phyloP scores from a whole-genome alignment of 2,888 invertebrate genomes.

The Nesidiocoris tenuis region DNA sequence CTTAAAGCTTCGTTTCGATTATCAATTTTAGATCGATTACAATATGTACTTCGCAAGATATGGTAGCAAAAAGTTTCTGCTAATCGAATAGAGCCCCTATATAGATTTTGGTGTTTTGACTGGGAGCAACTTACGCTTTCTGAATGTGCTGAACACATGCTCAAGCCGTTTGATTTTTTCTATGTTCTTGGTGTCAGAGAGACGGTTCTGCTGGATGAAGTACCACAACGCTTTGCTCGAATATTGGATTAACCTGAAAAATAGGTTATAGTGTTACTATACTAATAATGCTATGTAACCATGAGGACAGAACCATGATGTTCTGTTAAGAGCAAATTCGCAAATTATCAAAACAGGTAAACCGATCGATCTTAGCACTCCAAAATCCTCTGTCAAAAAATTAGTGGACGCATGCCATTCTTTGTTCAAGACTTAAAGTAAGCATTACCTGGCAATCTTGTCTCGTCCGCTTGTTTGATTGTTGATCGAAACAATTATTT shows the following conservation, averaged over 20 bases:
- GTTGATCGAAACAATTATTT: slow-evolving; percentile 19
- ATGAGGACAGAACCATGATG: not conserved
- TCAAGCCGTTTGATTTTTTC: slow-evolving; percentile 41
- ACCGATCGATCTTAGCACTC: not conserved
- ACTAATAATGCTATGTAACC: not conserved
- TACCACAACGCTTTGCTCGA: slow-evolving; percentile 37
- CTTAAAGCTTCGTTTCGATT: no score
- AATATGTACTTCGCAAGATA: no score
- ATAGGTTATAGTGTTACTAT: no score
- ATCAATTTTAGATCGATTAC: no score
- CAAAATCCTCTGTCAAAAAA: no score
- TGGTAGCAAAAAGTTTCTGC: no score
- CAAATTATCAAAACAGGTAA: not conserved
- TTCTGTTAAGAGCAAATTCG: not conserved
- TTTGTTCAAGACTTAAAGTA: no score
- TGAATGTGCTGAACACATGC: slow-evolving; percentile 35
- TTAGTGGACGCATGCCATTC: no score
- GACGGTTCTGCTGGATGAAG: slow-evolving; percentile 19
- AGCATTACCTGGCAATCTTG: slow-evolving; percentile 36
- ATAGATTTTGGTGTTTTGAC: no score
- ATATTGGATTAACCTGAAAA: slow-evolving; percentile 39
- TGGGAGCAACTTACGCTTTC: slow-evolving; percentile 42
- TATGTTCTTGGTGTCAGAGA: slow-evolving; percentile 20
- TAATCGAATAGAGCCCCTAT: no score
- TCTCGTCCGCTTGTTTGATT: slow-evolving; percentile 32